Percentiles rank a stretch among this genome's conserved stretches.
Evolutionary conservation across 2,113 vertebrate genomes (phyloP).

Genomic region (Gopherus flavomarginatus): DNA sequence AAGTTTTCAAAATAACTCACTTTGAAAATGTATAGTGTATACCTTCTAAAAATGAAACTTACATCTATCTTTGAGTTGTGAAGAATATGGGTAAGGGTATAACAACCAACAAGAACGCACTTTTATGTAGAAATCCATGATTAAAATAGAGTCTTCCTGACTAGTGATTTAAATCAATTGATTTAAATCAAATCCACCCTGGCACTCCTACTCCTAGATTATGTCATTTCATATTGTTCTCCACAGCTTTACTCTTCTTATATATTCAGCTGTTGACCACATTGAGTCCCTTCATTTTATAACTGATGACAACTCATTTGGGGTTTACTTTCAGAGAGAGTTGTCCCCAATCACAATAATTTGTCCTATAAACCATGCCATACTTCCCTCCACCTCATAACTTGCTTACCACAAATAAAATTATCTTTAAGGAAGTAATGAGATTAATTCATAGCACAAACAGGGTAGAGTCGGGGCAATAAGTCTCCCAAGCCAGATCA

Average conservation of each 20-base stretch:
- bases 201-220: background rate
- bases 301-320: constrained; percentile 38
- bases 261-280: background rate
- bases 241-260: background rate
- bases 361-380: background rate
- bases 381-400: background rate
- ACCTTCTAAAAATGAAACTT: too few species aligned
- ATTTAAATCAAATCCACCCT: background rate
- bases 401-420: constrained; percentile 46
- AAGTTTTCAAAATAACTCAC: too few species aligned
- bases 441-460: constrained; percentile 9
- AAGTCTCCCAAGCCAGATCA: constrained; percentile 59
- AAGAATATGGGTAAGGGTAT: too few species aligned
- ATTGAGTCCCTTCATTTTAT: constrained; percentile 18
- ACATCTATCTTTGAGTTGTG: too few species aligned
- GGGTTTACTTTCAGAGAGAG: background rate
- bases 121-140: too few species aligned
- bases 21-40: too few species aligned
- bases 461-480: constrained; percentile 11
- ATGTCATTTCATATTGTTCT: background rate
- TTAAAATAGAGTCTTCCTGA: too few species aligned
- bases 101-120: too few species aligned
- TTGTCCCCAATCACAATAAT: constrained; percentile 30
- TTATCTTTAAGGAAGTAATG: constrained; percentile 44
- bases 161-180: too few species aligned